Percentiles rank a stretch among this genome's conserved stretches.
These are phyloP conservation scores for Cavia porcellus DNA, from an alignment of 2,113 vertebrate species.

Conservation along the genomic window DNA sequence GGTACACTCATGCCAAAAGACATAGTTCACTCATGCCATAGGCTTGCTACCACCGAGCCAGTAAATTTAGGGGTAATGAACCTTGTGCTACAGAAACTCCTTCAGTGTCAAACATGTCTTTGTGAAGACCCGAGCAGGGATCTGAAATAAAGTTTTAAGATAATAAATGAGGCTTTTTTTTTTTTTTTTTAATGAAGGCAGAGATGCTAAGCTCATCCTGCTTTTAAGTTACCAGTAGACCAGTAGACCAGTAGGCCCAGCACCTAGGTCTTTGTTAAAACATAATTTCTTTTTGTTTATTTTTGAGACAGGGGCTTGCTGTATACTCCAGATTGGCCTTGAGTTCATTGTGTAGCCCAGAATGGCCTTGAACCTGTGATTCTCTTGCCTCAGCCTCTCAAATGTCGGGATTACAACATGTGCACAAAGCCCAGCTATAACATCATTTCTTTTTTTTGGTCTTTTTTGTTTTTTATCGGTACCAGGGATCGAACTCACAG, in stretches of 20 bases:
- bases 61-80: not conserved
- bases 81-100: not conserved
- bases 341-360: not conserved
- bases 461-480: too few species aligned
- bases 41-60: not conserved
- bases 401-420: too few species aligned
- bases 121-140: not conserved
- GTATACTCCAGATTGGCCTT: not conserved
- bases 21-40: not conserved
- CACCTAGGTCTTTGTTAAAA: not conserved
- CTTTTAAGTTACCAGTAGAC: not conserved
- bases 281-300: not conserved
- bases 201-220: not conserved
- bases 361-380: not conserved
- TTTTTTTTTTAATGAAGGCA: not conserved
- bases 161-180: not conserved
- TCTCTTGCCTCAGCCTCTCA: too few species aligned
- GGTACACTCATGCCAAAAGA: not conserved
- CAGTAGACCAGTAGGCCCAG: not conserved
- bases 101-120: not conserved
- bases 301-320: not conserved
- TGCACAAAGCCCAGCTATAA: too few species aligned
- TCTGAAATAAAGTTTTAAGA: not conserved
- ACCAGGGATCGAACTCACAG: too few species aligned
- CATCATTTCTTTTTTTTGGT: too few species aligned